Conservation (phyloP, 2,113 vertebrate genomes). For the Cacatua alba region DNA sequence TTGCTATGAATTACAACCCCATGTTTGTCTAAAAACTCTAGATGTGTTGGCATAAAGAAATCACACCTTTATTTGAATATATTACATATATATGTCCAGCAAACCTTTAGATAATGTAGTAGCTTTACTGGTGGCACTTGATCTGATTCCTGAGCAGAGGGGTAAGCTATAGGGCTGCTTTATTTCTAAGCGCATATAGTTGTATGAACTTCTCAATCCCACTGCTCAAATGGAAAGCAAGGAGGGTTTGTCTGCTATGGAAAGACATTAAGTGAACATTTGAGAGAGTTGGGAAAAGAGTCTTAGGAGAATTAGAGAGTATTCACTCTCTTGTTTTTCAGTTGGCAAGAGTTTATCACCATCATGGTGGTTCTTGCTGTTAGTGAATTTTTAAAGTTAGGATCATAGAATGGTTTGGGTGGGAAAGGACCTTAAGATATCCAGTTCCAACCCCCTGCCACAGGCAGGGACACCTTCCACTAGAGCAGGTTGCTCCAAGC, state of each 20-base stretch:
- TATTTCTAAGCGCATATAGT: fast-evolving
- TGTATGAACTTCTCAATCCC: not conserved
- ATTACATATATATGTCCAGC: not conserved
- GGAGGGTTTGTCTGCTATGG: not conserved
- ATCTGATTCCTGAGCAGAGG: not conserved
- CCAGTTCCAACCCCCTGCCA: not conserved
- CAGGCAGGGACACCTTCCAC: not conserved
- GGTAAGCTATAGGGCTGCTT: not conserved
- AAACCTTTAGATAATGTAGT: not conserved
- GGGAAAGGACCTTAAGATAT: not conserved
- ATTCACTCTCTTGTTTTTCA: not conserved
- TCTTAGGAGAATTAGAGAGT: not conserved
- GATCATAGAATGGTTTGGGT: too few relatives aligned
- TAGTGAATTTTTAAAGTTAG: not conserved
- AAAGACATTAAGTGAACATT: not conserved
- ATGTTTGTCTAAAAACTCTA: not conserved
- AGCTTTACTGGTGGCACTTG: not conserved
- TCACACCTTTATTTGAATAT: not conserved
- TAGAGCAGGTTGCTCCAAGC: not conserved
- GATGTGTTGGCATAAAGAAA: not conserved
- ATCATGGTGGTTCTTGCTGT: fast-evolving
- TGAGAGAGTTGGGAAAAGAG: not conserved
- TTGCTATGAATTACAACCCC: not conserved
- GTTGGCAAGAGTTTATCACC: not conserved
- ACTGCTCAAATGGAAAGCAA: not conserved